phyloP scores from a whole-genome alignment of 2,888 invertebrate genomes.

The Drosophila dives region DNA sequence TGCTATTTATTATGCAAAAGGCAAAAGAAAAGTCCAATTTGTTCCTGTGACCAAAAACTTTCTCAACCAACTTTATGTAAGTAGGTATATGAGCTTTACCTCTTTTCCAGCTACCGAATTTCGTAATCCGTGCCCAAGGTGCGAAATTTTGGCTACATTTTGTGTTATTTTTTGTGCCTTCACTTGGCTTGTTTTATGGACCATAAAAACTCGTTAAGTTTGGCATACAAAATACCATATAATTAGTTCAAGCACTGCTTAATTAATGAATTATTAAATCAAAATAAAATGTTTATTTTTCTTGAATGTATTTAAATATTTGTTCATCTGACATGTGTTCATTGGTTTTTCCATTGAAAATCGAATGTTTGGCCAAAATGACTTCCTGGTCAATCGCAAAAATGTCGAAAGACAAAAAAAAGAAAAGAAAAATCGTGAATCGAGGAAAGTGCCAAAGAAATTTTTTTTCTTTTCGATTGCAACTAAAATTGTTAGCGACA shows the following conservation, averaged over 20 bases:
- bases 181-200: conserved; percentile 17
- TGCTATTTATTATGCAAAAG: not conserved
- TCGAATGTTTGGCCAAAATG: conserved; percentile 53
- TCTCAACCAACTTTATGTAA: not conserved
- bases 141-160: conserved; percentile 37
- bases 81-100: not conserved
- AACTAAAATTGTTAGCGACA: conserved; percentile 75
- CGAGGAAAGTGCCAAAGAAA: conserved; percentile 72
- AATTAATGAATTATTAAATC: conserved; percentile 1
- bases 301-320: not conserved
- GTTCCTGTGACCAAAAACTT: not conserved
- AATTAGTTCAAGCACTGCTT: not conserved
- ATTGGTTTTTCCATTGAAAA: conserved; percentile 33
- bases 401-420: conserved; percentile 45
- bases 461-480: conserved; percentile 48
- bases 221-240: not conserved
- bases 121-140: conserved; percentile 57
- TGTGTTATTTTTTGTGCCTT: conserved; percentile 9
- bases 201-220: conserved; percentile 9
- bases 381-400: conserved; percentile 68
- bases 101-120: conserved; percentile 55
- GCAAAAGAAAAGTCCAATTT: not conserved
- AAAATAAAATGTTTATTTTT: not conserved
- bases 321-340: conserved; percentile 12
- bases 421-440: conserved; percentile 32